Evolutionary conservation across 2,888 invertebrate genomes (phyloP), one percentile per base, ranked within the genome.

Genomic region (Neoaliturus tenellus): DNA sequence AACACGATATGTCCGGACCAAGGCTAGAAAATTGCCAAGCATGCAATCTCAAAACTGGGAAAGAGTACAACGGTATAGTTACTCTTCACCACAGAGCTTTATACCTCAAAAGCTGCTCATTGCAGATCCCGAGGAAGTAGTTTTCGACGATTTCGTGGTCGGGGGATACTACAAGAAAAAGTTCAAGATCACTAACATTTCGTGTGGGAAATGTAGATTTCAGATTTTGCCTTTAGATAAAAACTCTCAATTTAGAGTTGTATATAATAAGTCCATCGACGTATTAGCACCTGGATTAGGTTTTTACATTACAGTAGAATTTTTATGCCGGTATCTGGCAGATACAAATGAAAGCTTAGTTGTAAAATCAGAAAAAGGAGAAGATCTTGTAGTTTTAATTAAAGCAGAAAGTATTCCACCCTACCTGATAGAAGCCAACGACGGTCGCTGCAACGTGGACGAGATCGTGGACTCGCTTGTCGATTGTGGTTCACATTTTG

Each of bases 401-500:
- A 71, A 39, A 39, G 39, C 71, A 6, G 41, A 20, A 20, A 71
- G 71, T 25, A 23, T 20, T 4, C 39, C 71, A 4, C 71, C 71
- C n/a, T 41, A n/a, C 39, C 39, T 71, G 2, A 20, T 71, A 4
- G 71, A 71, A 23, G 71, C n/a, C 10, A 35, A 28, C n/a, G 23
- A 71, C 33, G 12, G 20, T 8, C 17, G 2, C 10, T 35, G 33
- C 31, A 71, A 71, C 41, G 2, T 71, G 4, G 71, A 71, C 33
- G 39, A 23, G 10, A 23, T 39, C 4, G 20, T 41, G 41, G 71
- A 71, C 71, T 71, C 71, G 8, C 31, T 71, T 10, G 17, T 71
- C 1, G 71, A 71, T 23, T 71, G 71, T 39, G 71, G 71, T 4
- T 39, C 71, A 23, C 23, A 35, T 8, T 71, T 71, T 39, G 71